Evolutionary conservation across 2,797 vertebrate genomes (phyloP).

Genomic region (Decapterus maruadsi): DNA sequence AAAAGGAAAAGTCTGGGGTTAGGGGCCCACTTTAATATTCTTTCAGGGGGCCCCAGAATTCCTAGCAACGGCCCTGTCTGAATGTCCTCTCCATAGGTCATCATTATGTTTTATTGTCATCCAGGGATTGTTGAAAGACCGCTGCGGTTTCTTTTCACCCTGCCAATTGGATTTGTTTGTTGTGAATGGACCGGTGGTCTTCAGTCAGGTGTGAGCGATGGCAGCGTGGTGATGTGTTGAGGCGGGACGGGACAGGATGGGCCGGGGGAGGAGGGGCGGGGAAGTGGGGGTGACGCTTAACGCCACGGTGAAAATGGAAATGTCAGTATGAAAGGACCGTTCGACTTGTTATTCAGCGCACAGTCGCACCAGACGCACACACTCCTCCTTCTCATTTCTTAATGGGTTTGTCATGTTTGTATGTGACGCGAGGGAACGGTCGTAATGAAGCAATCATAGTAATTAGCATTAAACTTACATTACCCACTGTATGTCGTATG

Average conservation of each 20-base stretch:
- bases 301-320: constrained; percentile 52
- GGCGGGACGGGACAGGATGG: constrained; percentile 14
- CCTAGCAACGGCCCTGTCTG: too few relatives aligned
- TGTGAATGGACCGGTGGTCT: not conserved
- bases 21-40: too few relatives aligned
- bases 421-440: constrained; percentile 5
- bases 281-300: constrained; percentile 44
- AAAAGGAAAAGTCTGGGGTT: too few relatives aligned
- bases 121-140: constrained; percentile 16
- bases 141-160: not conserved
- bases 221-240: constrained; percentile 3
- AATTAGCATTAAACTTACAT: constrained; percentile 20
- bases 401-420: constrained; percentile 33
- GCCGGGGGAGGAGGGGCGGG: constrained; percentile 8
- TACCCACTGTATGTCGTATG: not conserved
- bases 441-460: constrained; percentile 24
- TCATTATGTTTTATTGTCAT: constrained; percentile 26
- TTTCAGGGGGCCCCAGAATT: too few relatives aligned
- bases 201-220: constrained; percentile 37
- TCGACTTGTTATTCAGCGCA: constrained; percentile 46
- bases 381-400: constrained; percentile 12
- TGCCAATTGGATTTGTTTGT: constrained; percentile 37
- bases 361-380: not conserved
- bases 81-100: constrained; percentile 5
- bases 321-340: constrained; percentile 34